Evolutionary conservation across 2,888 invertebrate species (phyloP), one percentile per base, ranked within the genome.

Genomic region (Siphlonurus alternatus): DNA sequence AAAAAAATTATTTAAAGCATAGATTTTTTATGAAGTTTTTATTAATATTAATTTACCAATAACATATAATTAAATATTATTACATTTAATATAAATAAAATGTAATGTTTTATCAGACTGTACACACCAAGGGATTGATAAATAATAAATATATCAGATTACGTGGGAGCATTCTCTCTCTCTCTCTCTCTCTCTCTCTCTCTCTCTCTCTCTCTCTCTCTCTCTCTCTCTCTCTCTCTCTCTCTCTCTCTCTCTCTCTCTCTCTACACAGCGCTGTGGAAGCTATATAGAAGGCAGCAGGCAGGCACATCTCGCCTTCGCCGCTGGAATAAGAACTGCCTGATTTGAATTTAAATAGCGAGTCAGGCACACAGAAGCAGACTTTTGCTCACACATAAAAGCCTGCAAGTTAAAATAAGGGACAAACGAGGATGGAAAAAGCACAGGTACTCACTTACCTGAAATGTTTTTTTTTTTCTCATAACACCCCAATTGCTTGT

Each of bases 291-390:
- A 5, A 22, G n/a, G 56, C 56, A 56, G 56, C 15, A 38, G 56
- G 20, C 19, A 56, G 56, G 20, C 5, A 56, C 22, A 20, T 20
- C 22, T 56, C 5, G 7, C 5, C 5, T 56, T 22, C 22, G 56
- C 22, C 7, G 7, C 19, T 56, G n/a, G 56, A 56, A 56, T 56
- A 56, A 56, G 22, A 56, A 56, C 56, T n/a, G 56, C 56, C 56
- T 56, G 56, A 56, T 56, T 56, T 56, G 56, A 56, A 56, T 56
- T 56, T 56, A 56, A 56, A 56, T 56, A 56, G 56, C 5, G 38
- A 5, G 5, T 38, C 38, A 38, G 5, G 5, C 38, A 10, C 38
- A 10, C 38, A 15, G 15, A 5, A 10, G 5, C 15, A 15, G 7
- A 38, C 7, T 5, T 15, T 10, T 15, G 15, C 38, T 15, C 7